Percentiles rank a stretch among this genome's conserved stretches.
Conservation (phyloP, 2,113 vertebrate genomes). For the Apistogramma diplotaenia region DNA sequence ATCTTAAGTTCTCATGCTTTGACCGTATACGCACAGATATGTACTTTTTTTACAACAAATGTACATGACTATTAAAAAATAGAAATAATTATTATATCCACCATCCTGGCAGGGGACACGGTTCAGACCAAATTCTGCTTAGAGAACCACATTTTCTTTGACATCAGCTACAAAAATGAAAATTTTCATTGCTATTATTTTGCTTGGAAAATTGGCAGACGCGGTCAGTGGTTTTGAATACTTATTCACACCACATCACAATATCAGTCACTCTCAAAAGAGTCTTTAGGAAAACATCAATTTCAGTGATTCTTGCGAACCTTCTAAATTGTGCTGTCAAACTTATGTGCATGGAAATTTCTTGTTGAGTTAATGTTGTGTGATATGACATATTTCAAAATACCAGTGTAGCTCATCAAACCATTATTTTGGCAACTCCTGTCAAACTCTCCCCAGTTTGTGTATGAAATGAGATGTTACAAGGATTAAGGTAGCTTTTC, state of each 20-base stretch:
- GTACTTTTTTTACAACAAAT: neutral
- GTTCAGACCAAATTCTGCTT: constrained; percentile 18
- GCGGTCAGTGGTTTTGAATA: neutral
- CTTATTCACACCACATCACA: constrained; percentile 9
- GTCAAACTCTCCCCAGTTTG: neutral
- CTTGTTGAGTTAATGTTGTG: neutral
- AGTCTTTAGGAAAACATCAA: neutral
- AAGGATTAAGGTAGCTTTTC: neutral
- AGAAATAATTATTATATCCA: constrained; percentile 23
- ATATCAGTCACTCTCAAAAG: neutral
- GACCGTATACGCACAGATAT: too few species aligned
- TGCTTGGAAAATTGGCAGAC: constrained; percentile 9
- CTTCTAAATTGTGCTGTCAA: constrained; percentile 16
- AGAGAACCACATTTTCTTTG: neutral
- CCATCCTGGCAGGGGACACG: neutral
- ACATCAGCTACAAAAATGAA: constrained; percentile 11
- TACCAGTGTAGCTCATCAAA: neutral
- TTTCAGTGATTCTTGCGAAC: constrained; percentile 6
- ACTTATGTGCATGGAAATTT: neutral
- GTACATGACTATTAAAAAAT: neutral
- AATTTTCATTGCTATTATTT: neutral
- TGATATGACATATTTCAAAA: neutral
- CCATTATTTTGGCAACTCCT: constrained; percentile 5
- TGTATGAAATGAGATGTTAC: neutral
- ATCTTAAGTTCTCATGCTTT: neutral